Evolutionary conservation across 2,113 vertebrate genomes (phyloP).

Genomic region (Tretioscincus oriximinensis): DNA sequence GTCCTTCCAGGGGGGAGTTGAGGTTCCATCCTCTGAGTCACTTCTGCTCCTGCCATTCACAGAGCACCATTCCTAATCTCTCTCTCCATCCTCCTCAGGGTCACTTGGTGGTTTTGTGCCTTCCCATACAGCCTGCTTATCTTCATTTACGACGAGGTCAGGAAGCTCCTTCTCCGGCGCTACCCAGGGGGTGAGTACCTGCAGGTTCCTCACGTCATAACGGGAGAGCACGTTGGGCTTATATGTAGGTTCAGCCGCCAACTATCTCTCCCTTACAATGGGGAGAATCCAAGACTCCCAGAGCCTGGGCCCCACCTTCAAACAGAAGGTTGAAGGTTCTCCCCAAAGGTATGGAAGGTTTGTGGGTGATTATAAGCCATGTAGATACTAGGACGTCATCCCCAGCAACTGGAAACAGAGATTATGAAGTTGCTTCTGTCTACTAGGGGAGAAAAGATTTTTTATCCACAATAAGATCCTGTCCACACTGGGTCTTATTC

Average conservation of each 20-base stretch:
- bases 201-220: neutral
- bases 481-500: too few relatives aligned
- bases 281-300: too few relatives aligned
- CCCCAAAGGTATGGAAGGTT: neutral
- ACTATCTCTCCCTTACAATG: too few relatives aligned
- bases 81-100: slow-evolving; percentile 56
- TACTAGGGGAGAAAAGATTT: neutral
- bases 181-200: slow-evolving; percentile 76
- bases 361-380: neutral
- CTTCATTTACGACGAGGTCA: slow-evolving; percentile 82
- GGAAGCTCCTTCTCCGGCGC: slow-evolving; percentile 78
- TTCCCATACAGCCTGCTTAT: slow-evolving; percentile 84
- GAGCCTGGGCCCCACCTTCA: too few relatives aligned
- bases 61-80: neutral
- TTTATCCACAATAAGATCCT: neutral
- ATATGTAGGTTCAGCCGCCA: too few relatives aligned
- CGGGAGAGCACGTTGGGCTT: too few relatives aligned
- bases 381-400: neutral
- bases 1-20: too few relatives aligned
- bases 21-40: too few relatives aligned
- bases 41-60: neutral
- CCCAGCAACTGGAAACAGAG: neutral
- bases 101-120: slow-evolving; percentile 86
- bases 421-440: neutral
- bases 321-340: neutral